A percentile compares a stretch with the other conserved stretches of the same genome.
These are phyloP conservation scores for Apodemia mormo DNA, from an alignment of 2,888 invertebrate species.

Conservation along the genomic window DNA sequence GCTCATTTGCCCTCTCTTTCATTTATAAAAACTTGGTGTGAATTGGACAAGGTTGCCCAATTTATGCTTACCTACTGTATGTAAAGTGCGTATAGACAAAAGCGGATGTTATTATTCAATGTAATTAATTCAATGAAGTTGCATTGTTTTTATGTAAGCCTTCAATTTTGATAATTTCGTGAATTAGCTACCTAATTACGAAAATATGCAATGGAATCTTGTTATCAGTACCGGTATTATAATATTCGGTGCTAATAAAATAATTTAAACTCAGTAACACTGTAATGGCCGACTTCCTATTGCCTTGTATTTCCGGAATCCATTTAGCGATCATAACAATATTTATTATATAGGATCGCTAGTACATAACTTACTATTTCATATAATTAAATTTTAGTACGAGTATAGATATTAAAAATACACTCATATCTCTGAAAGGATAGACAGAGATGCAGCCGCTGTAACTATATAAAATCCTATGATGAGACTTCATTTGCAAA, in stretches of 20 bases:
- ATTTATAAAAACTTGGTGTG: background rate
- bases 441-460: too few species aligned
- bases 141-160: constrained; percentile 19
- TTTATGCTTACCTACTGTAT: constrained; percentile 6
- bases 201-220: constrained; percentile 1
- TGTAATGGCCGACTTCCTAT: constrained; percentile 4
- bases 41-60: constrained; percentile 1
- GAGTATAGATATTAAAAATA: too few species aligned
- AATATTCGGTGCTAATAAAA: background rate
- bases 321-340: background rate
- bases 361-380: background rate
- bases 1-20: too few species aligned
- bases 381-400: background rate
- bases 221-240: constrained; percentile 4
- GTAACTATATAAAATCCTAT: too few species aligned
- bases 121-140: constrained; percentile 6
- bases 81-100: background rate
- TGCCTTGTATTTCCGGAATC: constrained; percentile 5
- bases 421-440: too few species aligned
- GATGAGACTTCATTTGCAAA: too few species aligned
- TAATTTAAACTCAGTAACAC: background rate
- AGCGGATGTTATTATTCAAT: constrained; percentile 13
- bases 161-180: constrained; percentile 14
- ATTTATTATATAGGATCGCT: background rate
- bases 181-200: background rate